Evolutionary conservation across 2,113 vertebrate species (phyloP), one percentile per base, ranked within the genome.

Genomic region (Amazona vittata): DNA sequence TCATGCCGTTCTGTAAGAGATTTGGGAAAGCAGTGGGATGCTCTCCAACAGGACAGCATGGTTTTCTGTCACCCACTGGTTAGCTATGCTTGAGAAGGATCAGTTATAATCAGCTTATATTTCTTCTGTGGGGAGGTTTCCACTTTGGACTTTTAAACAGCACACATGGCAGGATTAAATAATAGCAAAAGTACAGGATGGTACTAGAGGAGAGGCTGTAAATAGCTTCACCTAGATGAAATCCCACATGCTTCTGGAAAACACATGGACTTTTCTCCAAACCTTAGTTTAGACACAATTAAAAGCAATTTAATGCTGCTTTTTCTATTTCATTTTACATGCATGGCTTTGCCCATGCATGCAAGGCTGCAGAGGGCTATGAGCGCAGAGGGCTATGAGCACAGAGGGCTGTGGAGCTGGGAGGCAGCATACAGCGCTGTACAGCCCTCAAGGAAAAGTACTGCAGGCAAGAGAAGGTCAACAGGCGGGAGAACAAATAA

Each of bases 341-440:
- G 39, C 21, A 8, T 0, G 4, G 16, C 53, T 55, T 50, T 43
- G n/a, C 7, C 33, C 9, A 15, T 1, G 35, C 41, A 20, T 9
- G 41, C 8, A 24, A 63, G 37, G 59, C 73, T 70, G 41, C 43
- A 41, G 55, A 35, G 33, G 28, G 11, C 37, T 33, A 9, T 3
- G n/a, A n/a, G n/a, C n/a, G 41, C 43, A 41, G 55, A 35, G 33
- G 28, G 11, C 37, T 33, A 9, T 3, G 37, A 69, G 71, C 22
- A 20, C 1, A 26, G 31, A 18, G 53, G 28, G 50, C 60, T 39
- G 41, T 11, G 63, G 19, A 35, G 49, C 64, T 59, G 49, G 76
- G 59, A 62, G 59, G 47, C 75, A 85, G 70, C 47, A 7, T 3
- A 24, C 1, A 1, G 1, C 41, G 11, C 28, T 5, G n/a, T 15